Evolutionary conservation across 2,113 vertebrate species (phyloP), one percentile per base, ranked within the genome.

Genomic region (Poecile atricapillus): DNA sequence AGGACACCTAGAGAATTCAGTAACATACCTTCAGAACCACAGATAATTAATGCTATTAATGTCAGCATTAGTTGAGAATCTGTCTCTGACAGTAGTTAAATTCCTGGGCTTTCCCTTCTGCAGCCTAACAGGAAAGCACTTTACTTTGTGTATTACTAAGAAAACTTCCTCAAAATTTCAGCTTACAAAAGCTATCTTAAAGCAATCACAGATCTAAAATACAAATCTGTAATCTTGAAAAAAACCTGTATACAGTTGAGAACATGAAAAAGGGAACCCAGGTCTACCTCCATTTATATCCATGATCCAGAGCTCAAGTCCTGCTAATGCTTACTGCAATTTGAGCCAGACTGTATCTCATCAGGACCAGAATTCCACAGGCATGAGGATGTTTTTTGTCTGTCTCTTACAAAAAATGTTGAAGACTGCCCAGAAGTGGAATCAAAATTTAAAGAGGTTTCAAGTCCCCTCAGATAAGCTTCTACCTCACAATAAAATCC

Each of bases 1-100:
- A 0, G 23, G 77, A 87, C 77, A 77, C 5, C 2, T 64, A 88
- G 10, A 79, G 23, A 76, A 88, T 77, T 65, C 64, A 83, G 43
- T 76, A 86, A 76, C 85, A 71, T 76, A 94, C 65, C 81, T 92
- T 79, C 70, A 87, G 62, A 92, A 92, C 65, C 81, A 87, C 56
- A 89, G 53, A 79, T 41, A 82, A 87, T 33, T 35, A 53, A 37
- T 43, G 44, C 22, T 78, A 53, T 58, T 89, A 70, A 74, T 44
- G n/a, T 37, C 82, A 87, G 70, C 56, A 41, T 28, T 53, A 71
- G 68, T 1, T 84, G 44, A 90, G 49, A 76, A 76, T 69, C 69
- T 84, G 47, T 75, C 52, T 63, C 47, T 49, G 60, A 71, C 39
- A 60, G 53, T 4, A 91, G 56, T 55, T 74, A 60, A 67, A 75